Evolutionary conservation across 2,797 vertebrate species (phyloP).

Genomic region (Thalassophryne amazonica): DNA sequence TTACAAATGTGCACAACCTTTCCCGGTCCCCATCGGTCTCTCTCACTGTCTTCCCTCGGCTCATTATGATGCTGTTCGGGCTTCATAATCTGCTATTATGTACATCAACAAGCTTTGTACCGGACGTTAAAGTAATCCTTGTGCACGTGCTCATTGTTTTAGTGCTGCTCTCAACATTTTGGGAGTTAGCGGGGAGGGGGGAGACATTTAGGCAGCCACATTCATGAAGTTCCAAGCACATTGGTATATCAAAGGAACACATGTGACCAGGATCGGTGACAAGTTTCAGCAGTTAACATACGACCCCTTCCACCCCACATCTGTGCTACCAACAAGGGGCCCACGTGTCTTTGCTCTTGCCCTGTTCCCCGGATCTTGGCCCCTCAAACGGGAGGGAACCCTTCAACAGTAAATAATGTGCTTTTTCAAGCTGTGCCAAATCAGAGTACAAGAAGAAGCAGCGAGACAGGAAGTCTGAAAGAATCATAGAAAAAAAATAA

Average conservation of each 20-base stretch:
- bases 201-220: slow-evolving; percentile 1
- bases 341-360: slow-evolving; percentile 23
- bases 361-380: slow-evolving; percentile 29
- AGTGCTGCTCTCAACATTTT: slow-evolving; percentile 25
- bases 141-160: slow-evolving; percentile 30
- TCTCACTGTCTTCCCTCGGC: slow-evolving; percentile 14
- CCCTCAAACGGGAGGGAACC: slow-evolving; percentile 53
- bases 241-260: slow-evolving; percentile 1
- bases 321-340: slow-evolving; percentile 33
- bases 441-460: slow-evolving; percentile 27
- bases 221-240: background rate
- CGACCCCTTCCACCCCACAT: slow-evolving; percentile 44
- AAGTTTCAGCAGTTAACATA: slow-evolving; percentile 22
- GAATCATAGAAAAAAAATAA: background rate
- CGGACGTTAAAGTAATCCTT: slow-evolving; percentile 6
- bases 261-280: slow-evolving; percentile 14
- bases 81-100: slow-evolving; percentile 43
- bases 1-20: slow-evolving; percentile 3
- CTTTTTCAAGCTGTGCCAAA: slow-evolving; percentile 69
- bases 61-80: slow-evolving; percentile 33
- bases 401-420: slow-evolving; percentile 71
- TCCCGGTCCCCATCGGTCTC: background rate
- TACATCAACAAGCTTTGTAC: slow-evolving; percentile 31
- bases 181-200: background rate
- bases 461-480: slow-evolving; percentile 30